Base-by-base conservation (phyloP, 2,113 vertebrate species). In the Ramphastos sulfuratus region DNA sequence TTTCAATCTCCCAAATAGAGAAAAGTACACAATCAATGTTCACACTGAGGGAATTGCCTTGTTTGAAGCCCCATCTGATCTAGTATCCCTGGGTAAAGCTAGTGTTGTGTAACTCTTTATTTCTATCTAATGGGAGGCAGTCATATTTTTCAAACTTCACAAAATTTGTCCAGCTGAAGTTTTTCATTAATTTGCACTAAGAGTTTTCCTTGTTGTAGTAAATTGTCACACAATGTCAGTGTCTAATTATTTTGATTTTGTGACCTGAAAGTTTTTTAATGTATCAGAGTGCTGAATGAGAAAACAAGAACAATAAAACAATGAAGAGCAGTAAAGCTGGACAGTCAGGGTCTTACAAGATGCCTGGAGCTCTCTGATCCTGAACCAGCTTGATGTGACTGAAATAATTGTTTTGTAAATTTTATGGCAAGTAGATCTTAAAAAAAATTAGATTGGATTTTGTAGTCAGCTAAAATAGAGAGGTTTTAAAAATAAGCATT, bases 401-500 rank as follows among this genome's bases (percentile, higher is more conserved):
- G 39, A 71, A 75, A 60, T 75, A 35, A 23, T 52, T 67, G 42
- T 71, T 42, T 16, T 25, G 9, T 46, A 75, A 35, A 37, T 76
- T 67, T 59, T 63, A 12, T 82, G 31, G 30, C 71, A 78, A 59
- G 7, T 55, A 73, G 10, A 24, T 54, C 16, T 59, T 81, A 6
- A 65, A n/a, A 81, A 79, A 69, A 55, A 6, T 42, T 30, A 33
- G 5, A 21, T 1, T 82, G 17, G 9, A 15, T 15, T 72, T 82
- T 30, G 3, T n/a, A 39, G 27, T 80, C 30, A 69, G 6, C 55
- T 37, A 44, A 73, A 78, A 30, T 17, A 71, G 21, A 44, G 7
- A 7, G 1, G 0, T 1, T 28, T 35, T 23, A 31, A 25, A 8
- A 1, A 1, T 42, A 54, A 33, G 7, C 83, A 15, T 74, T 83